Base-by-base conservation (phyloP, 2,113 vertebrate species). In the Crypturellus undulatus region DNA sequence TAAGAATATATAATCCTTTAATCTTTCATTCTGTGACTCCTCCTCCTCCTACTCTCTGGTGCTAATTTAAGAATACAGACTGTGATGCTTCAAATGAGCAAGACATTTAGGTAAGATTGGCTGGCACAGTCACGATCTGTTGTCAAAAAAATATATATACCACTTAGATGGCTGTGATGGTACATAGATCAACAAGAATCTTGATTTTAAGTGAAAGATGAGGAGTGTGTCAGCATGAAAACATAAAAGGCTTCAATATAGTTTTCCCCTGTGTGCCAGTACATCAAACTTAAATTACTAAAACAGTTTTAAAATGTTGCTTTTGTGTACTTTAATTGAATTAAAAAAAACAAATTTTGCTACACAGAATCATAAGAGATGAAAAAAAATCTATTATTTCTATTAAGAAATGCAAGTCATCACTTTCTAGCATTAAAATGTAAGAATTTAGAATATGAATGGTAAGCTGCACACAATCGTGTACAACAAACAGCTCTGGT, bases 1-100 rank as follows among this genome's bases (percentile, higher is more conserved):
- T 71, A 79, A 90, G 78, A 89, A 82, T 77, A 90, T 72, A 85
- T 88, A 89, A 97, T 92, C 78, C 84, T 90, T 92, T 85, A 94
- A 92, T 92, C 87, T 92, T 84, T 79, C n/a, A 13, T 79, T 95
- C 65, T 87, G 40, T 69, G 68, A 71, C 89, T 92, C 89, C 80
- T 90, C 87, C 89, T 38, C 89, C 80, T 79, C 59, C 84, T 88
- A 36, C 38, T 80, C 63, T 26, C 77, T 81, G 69, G 85, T 52
- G 40, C 73, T 49, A 58, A 84, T 84, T 90, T 89, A 77, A 42
- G 62, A 87, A 79, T 19, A 73, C 43, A 69, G 65, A 60, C 69
- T 32, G 26, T 11, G 67, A 69, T 60, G 79, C 21, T 87, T 71
- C 67, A 58, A 68, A 75, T 30, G 40, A 90, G 70, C 69, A 58